Percentiles rank a stretch among this genome's conserved stretches.
Evolutionary conservation across 2,113 vertebrate genomes (phyloP).

Genomic region (Zootoca vivipara): DNA sequence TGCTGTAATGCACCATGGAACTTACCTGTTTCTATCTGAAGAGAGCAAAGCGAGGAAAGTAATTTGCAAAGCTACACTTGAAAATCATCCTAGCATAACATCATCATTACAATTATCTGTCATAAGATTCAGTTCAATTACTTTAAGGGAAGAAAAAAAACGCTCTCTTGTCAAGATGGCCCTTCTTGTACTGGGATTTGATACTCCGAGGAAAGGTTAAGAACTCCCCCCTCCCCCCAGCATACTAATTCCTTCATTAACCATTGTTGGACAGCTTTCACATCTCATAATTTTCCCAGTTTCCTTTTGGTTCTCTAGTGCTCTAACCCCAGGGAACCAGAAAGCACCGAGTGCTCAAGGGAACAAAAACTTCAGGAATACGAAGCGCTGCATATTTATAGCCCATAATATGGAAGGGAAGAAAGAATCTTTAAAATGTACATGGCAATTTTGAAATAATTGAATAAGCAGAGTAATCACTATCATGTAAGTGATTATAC

Average conservation of each 20-base stretch:
- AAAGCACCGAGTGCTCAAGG: conserved; percentile 39
- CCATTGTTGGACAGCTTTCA: conserved; percentile 39
- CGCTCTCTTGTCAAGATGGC: conserved; percentile 65
- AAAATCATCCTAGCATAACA: conserved; percentile 69
- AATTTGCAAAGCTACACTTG: conserved; percentile 72
- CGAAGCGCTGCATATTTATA: conserved; percentile 42
- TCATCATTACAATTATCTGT: conserved; percentile 75
- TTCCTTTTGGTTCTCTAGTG: conserved; percentile 23
- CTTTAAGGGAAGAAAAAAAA: conserved; percentile 16
- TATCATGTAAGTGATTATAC: conserved; percentile 21
- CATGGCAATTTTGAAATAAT: conserved; percentile 61
- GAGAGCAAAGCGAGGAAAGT: conserved; percentile 54
- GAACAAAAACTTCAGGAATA: conserved; percentile 16
- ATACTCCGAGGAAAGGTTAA: conserved; percentile 59
- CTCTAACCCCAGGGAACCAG: neutral
- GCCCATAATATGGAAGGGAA: neutral
- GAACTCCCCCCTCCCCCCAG: conserved; percentile 13
- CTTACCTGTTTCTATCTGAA: conserved; percentile 42
- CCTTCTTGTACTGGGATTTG: conserved; percentile 59
- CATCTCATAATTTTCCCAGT: conserved; percentile 26
- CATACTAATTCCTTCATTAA: conserved; percentile 68
- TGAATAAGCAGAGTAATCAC: conserved; percentile 52
- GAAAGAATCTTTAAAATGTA: conserved; percentile 33
- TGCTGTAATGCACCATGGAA: neutral
- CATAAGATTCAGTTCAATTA: conserved; percentile 76